phyloP scores from a whole-genome alignment of 2,797 vertebrate species.

The Danio kyathit region DNA sequence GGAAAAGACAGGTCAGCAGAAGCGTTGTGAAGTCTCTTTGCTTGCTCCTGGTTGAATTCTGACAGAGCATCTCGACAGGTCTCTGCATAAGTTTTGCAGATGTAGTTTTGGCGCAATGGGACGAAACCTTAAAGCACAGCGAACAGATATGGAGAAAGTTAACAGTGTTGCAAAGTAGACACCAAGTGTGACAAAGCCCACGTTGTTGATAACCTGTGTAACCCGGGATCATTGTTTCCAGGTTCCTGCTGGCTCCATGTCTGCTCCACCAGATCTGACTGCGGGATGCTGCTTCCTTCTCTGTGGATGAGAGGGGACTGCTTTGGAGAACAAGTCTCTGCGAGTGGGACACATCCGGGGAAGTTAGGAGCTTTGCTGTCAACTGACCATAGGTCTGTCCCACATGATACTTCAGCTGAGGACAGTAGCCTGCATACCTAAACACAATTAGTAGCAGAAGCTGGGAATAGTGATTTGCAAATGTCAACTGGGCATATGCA shows the following conservation, averaged over 20 bases:
- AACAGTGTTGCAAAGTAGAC: slow-evolving; percentile 8
- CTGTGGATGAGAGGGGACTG: slow-evolving; percentile 32
- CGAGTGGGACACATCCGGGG: slow-evolving; percentile 64
- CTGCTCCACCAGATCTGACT: slow-evolving; percentile 54
- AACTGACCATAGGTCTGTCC: slow-evolving; percentile 79
- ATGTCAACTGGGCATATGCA: too few species aligned
- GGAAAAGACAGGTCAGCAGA: slow-evolving; percentile 45
- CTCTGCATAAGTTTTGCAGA: slow-evolving; percentile 75
- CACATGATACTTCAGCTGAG: slow-evolving; percentile 79
- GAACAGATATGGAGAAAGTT: slow-evolving; percentile 14
- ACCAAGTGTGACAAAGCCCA: not conserved
- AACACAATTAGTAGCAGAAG: not conserved
- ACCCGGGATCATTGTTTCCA: slow-evolving; percentile 75
- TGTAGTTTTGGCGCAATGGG: slow-evolving; percentile 77
- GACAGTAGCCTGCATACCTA: slow-evolving; percentile 83
- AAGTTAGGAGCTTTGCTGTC: slow-evolving; percentile 75
- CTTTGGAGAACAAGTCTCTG: slow-evolving; percentile 66
- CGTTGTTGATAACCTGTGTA: slow-evolving; percentile 77
- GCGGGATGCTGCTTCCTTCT: not conserved
- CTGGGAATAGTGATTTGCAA: not conserved
- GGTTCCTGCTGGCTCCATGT: slow-evolving; percentile 40
- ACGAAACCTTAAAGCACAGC: slow-evolving; percentile 75
- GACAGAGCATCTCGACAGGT: slow-evolving; percentile 73
- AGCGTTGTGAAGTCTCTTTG: slow-evolving; percentile 12
- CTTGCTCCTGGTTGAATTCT: slow-evolving; percentile 65